Evolutionary conservation across 2,113 vertebrate genomes (phyloP).

Genomic region (Climacteris rufus): DNA sequence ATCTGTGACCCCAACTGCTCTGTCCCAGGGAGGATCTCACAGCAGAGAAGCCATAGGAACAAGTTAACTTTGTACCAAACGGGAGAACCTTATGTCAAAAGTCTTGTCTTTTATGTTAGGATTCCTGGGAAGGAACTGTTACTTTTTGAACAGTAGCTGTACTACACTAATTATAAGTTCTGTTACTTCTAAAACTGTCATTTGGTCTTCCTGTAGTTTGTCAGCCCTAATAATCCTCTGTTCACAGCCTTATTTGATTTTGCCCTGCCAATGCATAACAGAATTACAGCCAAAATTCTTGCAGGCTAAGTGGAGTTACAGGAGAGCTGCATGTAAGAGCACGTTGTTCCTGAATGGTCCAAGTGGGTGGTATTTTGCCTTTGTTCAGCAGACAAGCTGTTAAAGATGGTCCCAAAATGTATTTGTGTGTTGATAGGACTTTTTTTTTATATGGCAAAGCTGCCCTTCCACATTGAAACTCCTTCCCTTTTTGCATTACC

Average conservation of each 20-base stretch:
- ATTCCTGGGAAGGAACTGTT: neutral
- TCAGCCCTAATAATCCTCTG: neutral
- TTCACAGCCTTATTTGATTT: neutral
- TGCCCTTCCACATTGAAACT: neutral
- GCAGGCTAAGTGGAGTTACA: neutral
- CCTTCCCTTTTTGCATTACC: neutral
- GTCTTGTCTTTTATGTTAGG: accelerated
- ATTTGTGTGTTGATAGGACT: neutral
- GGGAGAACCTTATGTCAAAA: neutral
- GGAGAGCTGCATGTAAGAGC: neutral
- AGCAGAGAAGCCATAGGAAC: constrained; percentile 40
- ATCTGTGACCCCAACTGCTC: constrained; percentile 20
- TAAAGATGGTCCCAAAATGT: neutral
- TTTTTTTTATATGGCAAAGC: neutral
- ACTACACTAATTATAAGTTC: neutral
- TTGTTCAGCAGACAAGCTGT: neutral
- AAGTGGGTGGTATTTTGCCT: neutral
- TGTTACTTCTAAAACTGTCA: neutral
- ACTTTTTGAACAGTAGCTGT: neutral
- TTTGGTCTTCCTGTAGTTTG: neutral
- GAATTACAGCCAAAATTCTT: constrained; percentile 15
- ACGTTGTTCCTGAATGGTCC: neutral
- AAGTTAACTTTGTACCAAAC: neutral
- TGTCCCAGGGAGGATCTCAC: neutral
- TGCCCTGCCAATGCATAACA: neutral